Evolutionary conservation across 2,888 invertebrate genomes (phyloP), one percentile per base, ranked within the genome.

Genomic region (Apodemia zela): DNA sequence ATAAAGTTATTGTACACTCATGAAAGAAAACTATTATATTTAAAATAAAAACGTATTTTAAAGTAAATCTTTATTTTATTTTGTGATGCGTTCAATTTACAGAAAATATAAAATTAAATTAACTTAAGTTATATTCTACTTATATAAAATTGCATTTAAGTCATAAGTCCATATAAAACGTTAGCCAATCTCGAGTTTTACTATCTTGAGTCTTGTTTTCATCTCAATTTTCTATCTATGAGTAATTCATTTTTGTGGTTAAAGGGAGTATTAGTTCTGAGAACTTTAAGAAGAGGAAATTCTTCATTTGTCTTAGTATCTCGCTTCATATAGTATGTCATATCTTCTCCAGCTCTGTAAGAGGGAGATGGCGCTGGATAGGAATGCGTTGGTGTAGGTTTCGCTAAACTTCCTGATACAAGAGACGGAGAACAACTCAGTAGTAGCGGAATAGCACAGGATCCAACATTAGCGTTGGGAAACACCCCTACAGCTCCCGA

Each of bases 391-490:
- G 86, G 77, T 0, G 78, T 68, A 7, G 74, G 68, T 66, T 86
- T 86, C 7, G 85, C 80, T 67, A 88, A 71, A 66, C 80, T 85
- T 6, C 89, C 89, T 11, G 84, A 78, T 1, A 84, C 83, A 8
- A 91, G 84, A 0, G 84, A 82, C 1, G 91, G 91, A 0, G 85
- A 85, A 71, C 90, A 92, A 72, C 90, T 90, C 54, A 92, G 72
- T 35, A 91, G 73, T 61, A 91, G 70, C 3, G 91, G 91, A 42
- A 91, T 85, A 10, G 81, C 87, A 64, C 89, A 90, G 18, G 81
- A 76, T n/a, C 85, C 84, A 11, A 80, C 73, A 62, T 83, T 84
- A n/a, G 87, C 86, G 60, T 81, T 82, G 1, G 89, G 88, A 72
- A 89, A 90, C 42, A 89, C 71, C 2, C 89, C 88, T 13, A 88